Base-by-base conservation (phyloP, 2,113 vertebrate species). In the Penelope pileata region DNA sequence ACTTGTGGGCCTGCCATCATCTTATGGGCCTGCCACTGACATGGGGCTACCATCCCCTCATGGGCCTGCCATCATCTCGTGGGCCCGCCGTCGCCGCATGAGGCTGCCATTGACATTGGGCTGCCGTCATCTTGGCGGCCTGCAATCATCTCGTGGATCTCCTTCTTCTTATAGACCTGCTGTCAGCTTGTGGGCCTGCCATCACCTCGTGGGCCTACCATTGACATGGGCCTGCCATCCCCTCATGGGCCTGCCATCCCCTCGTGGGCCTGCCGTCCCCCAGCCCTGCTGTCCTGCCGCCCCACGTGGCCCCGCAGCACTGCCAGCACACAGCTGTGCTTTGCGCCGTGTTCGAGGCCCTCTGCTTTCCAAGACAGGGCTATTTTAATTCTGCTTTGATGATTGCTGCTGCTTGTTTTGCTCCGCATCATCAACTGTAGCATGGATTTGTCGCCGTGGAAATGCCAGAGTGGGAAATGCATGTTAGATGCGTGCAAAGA, bases 11-110 rank as follows among this genome's bases (percentile, higher is more conserved):
- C 9, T 9, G 53, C 19, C 53, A 19, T 56, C 29, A 4, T 54
- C 29, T 54, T 30, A 54, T 32, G 17, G 53, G 16, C 16, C 29
- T 29, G 50, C 26, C 23, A 29, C 29, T 15, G 14, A 7, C 6
- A 12, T 26, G 50, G 50, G 24, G 24, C 50, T 53, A 23, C 24
- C 12, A 14, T 51, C 13, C 2, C 26, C 23, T 26, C 50, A 6
- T 27, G 24, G 50, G 50, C 23, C 50, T 51, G 50, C 48, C 5
- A 24, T 50, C 99, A 99, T 97, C 99, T 26, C 50, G 7, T 27
- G 24, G 50, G 50, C 23, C 50, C 26, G 50, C 48, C 5, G 12
- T 50, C 99, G 99, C 97, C 99, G 10, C 16, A 10, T 5, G 15
- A 16, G 27, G 51, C 27, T 54, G 53, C 51, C 51, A 53, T 53